Evolutionary conservation across 2,888 invertebrate species (phyloP), one percentile per base, ranked within the genome.

Genomic region (Amphipoea lucens): DNA sequence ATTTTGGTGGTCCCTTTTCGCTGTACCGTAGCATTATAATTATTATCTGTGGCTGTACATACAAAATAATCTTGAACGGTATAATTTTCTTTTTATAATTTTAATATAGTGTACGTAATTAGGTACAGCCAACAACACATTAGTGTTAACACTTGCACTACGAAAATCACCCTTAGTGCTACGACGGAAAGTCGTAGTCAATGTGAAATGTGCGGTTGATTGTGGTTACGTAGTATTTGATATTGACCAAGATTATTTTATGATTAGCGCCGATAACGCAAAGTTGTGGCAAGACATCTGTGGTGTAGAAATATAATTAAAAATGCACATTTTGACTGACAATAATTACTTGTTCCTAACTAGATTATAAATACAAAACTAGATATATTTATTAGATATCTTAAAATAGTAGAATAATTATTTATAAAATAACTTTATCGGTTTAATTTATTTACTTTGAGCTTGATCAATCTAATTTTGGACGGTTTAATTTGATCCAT

Each of bases 271-370:
- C 23, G 36, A 36, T 45, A 48, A 48, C 73, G 23, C 17, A 36
- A 62, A 66, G 20, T 11, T n/a, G 12, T 11, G 29, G 4, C 29
- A 20, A 57, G 42, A 45, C 14, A 23, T 14, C 42, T 67, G 1
- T 75, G 17, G 20, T 48, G 54, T 40, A 45, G 2, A 54, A 71
- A 23, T 4, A 23, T 57, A 60, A 75, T 60, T 14, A 82, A 82
- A 82, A 82, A 82, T 65, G 68, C 73, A 57, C 7, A 20, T 54
- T 79, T 77, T 68, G 36, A 40, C 65, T 76, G 42, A 45, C 7
- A 60, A 60, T 45, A 60, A 60, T 45, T 42, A 54, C 36, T 48
- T 12, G 17, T 29, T 40, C 36, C 1, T 48, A 79, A 12, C 40
- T 57, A 65, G 9, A 23, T 29, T 63, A 65, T 65, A 54, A 17